Base-by-base conservation (phyloP, 1,140 invertebrate genomes). In the Oscheius sp. region DNA sequence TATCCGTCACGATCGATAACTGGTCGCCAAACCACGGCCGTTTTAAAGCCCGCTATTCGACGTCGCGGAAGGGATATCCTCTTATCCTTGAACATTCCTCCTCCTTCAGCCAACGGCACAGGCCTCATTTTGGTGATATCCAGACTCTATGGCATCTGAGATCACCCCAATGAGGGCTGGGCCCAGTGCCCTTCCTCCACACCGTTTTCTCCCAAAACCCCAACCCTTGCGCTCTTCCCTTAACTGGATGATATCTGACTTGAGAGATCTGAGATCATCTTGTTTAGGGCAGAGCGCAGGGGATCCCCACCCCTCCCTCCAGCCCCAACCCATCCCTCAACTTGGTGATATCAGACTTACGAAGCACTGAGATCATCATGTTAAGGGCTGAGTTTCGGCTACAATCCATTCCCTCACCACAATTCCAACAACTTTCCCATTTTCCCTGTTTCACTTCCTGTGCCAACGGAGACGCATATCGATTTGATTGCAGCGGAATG, bases 101-200 rank as follows among this genome's bases (percentile, higher is more conserved):
- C 49, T 26, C 15, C 7, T 55, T 26, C n/a, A 42, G n/a, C 38
- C 38, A 23, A 7, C 49, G 7, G 49, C 23, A 15, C 49, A 55
- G 4, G 15, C 49, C 49, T 55, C 23, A 55, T 55, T 55, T 23
- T 23, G 49, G 49, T 55, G 49, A 55, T 55, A 55, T 55, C 49
- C 49, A 55, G 49, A 55, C 23, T 13, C 7, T 55, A 23, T 55
- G 23, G 7, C 4, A 15, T 55, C 49, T 55, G 49, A 55, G 49
- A 55, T 55, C 49, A 55, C 49, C 49, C 49, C 49, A 55, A 55
- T 55, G 49, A 55, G 49, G 49, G 49, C 23, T 55, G 49, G 49
- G 49, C 49, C 7, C 28, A 26, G 49, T 20, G 28, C n/a, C 15
- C 7, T 7, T 23, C 38, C 38, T 55, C 49, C 49, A 13, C 49